Conservation (phyloP, 2,888 invertebrate genomes). For the Gymnosoma rotundatum region DNA sequence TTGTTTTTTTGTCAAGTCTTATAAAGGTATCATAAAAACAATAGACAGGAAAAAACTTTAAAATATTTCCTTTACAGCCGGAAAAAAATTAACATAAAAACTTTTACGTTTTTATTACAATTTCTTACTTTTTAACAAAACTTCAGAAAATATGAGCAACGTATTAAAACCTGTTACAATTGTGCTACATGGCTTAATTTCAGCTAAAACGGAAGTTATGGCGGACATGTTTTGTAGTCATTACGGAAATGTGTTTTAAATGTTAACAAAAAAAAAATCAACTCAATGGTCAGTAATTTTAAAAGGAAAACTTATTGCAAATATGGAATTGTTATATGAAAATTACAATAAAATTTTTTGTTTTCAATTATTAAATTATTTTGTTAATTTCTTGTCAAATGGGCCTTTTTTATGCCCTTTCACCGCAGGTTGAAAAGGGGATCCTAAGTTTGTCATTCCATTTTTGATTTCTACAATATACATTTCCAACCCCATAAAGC, state of each 20-base stretch:
- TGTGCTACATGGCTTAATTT: constrained; percentile 36
- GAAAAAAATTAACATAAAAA: constrained; percentile 58
- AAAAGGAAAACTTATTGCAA: background rate
- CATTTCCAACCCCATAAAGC: too few relatives aligned
- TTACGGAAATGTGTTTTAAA: constrained; percentile 63
- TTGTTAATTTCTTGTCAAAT: too few relatives aligned
- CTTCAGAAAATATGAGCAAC: constrained; percentile 3
- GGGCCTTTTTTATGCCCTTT: too few relatives aligned
- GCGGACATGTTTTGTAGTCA: constrained; percentile 49
- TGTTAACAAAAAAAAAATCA: constrained; percentile 13
- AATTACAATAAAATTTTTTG: too few relatives aligned
- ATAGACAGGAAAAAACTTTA: constrained; percentile 52
- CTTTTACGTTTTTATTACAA: constrained; percentile 57
- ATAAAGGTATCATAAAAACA: constrained; percentile 19
- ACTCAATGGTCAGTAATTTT: constrained; percentile 26
- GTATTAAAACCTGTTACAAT: constrained; percentile 22
- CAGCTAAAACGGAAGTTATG: constrained; percentile 64
- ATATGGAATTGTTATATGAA: too few relatives aligned
- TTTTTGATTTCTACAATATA: too few relatives aligned
- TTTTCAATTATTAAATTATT: too few relatives aligned
- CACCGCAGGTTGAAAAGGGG: too few relatives aligned
- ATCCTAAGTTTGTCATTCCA: too few relatives aligned
- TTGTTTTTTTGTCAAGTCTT: constrained; percentile 31
- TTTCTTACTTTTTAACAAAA: constrained; percentile 31
- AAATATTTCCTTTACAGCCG: constrained; percentile 48